A percentile compares a stretch with the other conserved stretches of the same genome.
These are phyloP conservation scores for Spilarctia lutea DNA, from an alignment of 2,888 invertebrate genomes.

Conservation along the genomic window DNA sequence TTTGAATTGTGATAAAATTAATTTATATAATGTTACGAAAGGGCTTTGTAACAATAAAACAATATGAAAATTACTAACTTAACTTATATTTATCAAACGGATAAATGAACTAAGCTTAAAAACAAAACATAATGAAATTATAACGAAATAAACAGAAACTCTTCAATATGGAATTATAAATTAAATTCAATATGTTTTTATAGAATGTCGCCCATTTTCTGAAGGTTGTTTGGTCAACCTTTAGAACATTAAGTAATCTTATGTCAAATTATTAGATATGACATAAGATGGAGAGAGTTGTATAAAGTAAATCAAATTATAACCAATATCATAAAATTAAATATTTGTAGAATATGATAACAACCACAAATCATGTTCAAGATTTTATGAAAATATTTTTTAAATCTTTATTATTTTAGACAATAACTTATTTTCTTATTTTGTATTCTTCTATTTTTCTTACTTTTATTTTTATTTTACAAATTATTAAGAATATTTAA, in stretches of 20 bases:
- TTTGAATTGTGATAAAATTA: constrained; percentile 29
- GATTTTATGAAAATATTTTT: no score
- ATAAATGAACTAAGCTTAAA: background rate
- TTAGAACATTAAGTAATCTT: background rate
- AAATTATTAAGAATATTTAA: background rate
- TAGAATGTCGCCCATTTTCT: background rate
- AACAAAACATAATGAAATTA: background rate
- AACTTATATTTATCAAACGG: background rate
- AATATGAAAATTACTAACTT: background rate
- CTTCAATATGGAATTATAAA: background rate
- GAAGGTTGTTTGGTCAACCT: background rate
- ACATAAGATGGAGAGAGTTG: no score
- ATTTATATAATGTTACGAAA: constrained; percentile 17
- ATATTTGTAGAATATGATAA: no score
- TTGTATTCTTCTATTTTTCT: no score
- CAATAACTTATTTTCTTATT: background rate
- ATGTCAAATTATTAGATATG: background rate
- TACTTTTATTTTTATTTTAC: no score
- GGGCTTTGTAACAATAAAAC: background rate
- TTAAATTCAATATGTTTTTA: background rate
- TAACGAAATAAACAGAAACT: background rate
- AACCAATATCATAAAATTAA: no score
- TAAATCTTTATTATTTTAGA: no score
- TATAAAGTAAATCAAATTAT: no score
- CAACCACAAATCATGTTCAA: no score